Conservation (phyloP, 2,797 vertebrate species). For the Cossypha polioptera region DNA sequence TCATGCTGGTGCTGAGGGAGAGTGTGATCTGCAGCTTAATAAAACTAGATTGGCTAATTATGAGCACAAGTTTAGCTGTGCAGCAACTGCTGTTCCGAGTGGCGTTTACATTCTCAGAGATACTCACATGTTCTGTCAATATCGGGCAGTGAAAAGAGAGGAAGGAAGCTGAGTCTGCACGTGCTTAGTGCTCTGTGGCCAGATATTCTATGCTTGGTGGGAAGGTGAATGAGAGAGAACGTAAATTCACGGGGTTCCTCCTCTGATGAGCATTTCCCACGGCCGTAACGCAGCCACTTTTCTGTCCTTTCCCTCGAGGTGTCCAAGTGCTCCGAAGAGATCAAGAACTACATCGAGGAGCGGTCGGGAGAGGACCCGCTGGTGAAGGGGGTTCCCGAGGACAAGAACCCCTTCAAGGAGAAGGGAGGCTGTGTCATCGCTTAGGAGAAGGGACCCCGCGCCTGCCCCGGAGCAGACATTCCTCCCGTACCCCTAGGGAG, state of each 20-base stretch:
- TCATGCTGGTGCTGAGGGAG: background rate
- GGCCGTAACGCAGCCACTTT: background rate
- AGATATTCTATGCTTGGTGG: background rate
- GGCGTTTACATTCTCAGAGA: background rate
- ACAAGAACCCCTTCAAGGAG: conserved; percentile 98
- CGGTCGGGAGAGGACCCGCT: conserved; percentile 88
- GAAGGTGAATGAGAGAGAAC: background rate
- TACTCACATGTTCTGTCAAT: background rate
- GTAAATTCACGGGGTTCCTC: background rate
- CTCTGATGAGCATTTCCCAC: background rate
- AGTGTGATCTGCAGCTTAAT: background rate
- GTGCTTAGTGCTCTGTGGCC: background rate
- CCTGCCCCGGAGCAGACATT: background rate
- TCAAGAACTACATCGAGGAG: conserved; percentile 92
- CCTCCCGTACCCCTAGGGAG: background rate
- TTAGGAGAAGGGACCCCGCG: conserved; percentile 56
- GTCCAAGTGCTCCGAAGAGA: conserved; percentile 96
- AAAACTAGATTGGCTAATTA: background rate
- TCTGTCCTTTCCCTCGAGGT: conserved; percentile 76
- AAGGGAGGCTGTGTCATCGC: conserved; percentile 94
- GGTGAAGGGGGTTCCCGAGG: conserved; percentile 94
- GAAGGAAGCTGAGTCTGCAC: background rate
- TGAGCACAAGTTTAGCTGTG: background rate
- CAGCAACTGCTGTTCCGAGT: background rate
- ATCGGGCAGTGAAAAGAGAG: background rate